A percentile compares a stretch with the other conserved stretches of the same genome.
Evolutionary conservation across 2,888 invertebrate genomes (phyloP).

Genomic region (Nudaria mundana): DNA sequence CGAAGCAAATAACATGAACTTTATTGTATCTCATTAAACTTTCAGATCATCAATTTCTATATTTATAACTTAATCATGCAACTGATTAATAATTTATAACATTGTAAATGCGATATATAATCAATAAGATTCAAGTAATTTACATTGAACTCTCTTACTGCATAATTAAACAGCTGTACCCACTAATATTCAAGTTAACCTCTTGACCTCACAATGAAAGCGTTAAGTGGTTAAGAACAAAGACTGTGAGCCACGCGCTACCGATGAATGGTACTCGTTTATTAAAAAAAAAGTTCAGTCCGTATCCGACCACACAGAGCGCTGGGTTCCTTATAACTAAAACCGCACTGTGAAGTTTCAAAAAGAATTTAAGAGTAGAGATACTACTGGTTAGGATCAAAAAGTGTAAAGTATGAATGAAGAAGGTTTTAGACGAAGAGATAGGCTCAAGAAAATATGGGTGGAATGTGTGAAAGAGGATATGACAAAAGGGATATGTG

Average conservation of each 20-base stretch:
- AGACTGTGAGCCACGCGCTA: conserved; percentile 8
- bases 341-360: background rate
- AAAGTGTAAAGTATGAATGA: background rate
- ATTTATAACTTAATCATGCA: too few species aligned
- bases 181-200: conserved; percentile 11
- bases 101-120: background rate
- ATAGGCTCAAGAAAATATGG: background rate
- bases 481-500: too few species aligned
- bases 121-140: background rate
- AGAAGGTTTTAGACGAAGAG: background rate
- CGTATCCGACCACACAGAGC: background rate
- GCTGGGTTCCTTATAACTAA: conserved; percentile 2
- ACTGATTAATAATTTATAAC: too few species aligned
- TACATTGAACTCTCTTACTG: background rate
- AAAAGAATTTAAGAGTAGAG: background rate
- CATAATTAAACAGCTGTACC: conserved; percentile 6
- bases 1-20: too few species aligned
- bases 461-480: too few species aligned
- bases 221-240: conserved; percentile 9
- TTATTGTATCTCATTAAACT: too few species aligned
- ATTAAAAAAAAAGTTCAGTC: conserved; percentile 26
- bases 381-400: background rate
- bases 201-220: conserved; percentile 13
- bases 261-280: conserved; percentile 7
- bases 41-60: too few species aligned